Evolutionary conservation across 2,888 invertebrate species (phyloP), one percentile per base, ranked within the genome.

Genomic region (Philhelius pedissequus): DNA sequence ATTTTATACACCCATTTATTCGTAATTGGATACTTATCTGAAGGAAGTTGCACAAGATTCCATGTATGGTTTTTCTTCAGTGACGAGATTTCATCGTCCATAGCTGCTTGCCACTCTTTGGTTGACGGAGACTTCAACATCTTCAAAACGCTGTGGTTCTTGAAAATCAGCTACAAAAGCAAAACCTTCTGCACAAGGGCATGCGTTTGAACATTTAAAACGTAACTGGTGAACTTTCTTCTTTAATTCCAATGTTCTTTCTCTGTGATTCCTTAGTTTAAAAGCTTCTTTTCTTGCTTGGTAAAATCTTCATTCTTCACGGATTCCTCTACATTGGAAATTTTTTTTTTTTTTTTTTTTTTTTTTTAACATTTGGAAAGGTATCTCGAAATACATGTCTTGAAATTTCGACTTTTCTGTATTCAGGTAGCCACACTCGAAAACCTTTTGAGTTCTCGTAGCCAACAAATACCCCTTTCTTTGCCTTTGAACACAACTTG

Each of bases 161-260:
- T 27, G 54, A 2, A 5, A 32, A 18, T 87, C 38, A 58, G 20
- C 50, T 80, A 45, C 11, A 80, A 52, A 69, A 64, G 80, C n/a
- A 35, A 35, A 35, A 8, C 32, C 43, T 40, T 40, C 7, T 83
- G 15, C n/a, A 58, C 9, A 22, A 45, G 54, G 25, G 13, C 13
- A 50, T 13, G 6, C 11, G 32, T 7, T 8, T 2, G 7, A 8
- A 13, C 35, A 35, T 35, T 35, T 35, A 13, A 13, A 35, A 35
- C 35, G 35, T 35, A 35, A 13, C 35, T 35, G 35, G 35, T 35
- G 35, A 13, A 13, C 3, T 13, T 35, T 35, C 35, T 35, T 35
- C 1, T 4, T 13, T 13, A 4, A 4, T 35, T 13, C 35, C 35
- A 11, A 6, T 4, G 9, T 11, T 9, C 32, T 11, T 32, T 1